Base-by-base conservation (phyloP, 92 coral and sea anemone species). In the Epizoanthus rinbou region DNA sequence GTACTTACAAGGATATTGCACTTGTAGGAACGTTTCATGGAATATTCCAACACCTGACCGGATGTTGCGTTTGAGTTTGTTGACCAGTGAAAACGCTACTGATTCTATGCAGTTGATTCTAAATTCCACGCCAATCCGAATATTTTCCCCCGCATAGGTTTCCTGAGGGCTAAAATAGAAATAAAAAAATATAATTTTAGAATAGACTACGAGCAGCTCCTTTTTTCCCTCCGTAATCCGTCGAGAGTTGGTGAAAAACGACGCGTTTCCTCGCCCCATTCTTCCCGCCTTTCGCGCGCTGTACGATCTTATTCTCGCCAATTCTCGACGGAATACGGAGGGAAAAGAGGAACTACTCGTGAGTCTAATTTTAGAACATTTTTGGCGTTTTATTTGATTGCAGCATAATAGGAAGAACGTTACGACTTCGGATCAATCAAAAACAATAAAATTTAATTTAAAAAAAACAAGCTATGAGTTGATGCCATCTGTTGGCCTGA, bases 1-100 rank as follows among this genome's bases (percentile, higher is more conserved):
- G 76, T 24, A 93, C 98, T 91, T 68, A 93, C 98, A 47, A 21
- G 95, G 86, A 73, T 93, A 89, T 45, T 89, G 87, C 11, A 91
- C 88, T 76, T 84, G 79, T 53, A 87, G 24, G 64, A 59, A 91
- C 4, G 57, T 47, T n/a, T 72, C 23, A 58, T 93, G 86, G 63
- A 93, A 91, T 33, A 89, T 45, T 3, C 86, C 90, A 19, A 28
- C 65, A 57, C 56, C 37, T 10, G 52, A 72, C n/a, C 66, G 28
- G 17, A 91, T 47, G 68, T 79, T 25, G 39, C 73, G 84, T 21
- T 88, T 89, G 11, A 93, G 86, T 5, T 86, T 83, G 57, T 89
- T 90, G 18, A 91, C 86, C 35, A 93, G 73, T 16, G 85, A 93
- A 5, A 83, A 86, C 3, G 85, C 95, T 16, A 84, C 71, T 2